Conservation (phyloP, 2,888 invertebrate species). For the Parnassius apollo region DNA sequence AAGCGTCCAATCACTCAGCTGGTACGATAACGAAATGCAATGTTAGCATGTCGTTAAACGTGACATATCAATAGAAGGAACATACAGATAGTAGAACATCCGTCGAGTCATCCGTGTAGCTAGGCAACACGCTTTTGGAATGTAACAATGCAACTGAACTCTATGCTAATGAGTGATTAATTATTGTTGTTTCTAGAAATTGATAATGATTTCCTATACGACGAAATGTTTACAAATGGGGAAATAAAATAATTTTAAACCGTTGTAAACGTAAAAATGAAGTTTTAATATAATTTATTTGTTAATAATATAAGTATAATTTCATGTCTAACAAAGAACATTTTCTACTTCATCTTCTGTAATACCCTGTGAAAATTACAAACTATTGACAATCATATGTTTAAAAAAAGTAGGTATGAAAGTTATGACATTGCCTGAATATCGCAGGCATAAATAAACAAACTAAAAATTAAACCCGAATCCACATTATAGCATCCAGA, state of each 20-base stretch:
- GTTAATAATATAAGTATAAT: no score
- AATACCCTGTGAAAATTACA: no score
- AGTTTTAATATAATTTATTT: no score
- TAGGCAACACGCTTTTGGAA: slow-evolving; percentile 28
- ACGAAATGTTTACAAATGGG: not conserved
- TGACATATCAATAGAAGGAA: slow-evolving; percentile 62
- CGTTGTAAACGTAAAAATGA: not conserved
- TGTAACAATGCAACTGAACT: slow-evolving; percentile 21
- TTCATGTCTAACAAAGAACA: no score
- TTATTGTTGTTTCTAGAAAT: slow-evolving; percentile 16
- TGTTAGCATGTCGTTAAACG: slow-evolving; percentile 54
- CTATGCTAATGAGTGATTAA: slow-evolving; percentile 19
- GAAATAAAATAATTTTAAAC: not conserved
- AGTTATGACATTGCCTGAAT: no score
- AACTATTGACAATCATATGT: no score
- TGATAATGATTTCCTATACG: slow-evolving; percentile 11
- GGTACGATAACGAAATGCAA: slow-evolving; percentile 53
- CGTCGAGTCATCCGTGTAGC: slow-evolving; percentile 41
- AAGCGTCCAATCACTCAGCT: slow-evolving; percentile 39
- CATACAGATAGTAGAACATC: slow-evolving; percentile 57
- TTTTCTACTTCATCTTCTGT: no score
- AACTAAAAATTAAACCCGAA: no score
- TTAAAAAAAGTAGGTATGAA: no score
- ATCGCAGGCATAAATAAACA: no score
- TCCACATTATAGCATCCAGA: no score